Evolutionary conservation across 2,113 vertebrate genomes (phyloP).

Genomic region (Scopus umbretta): DNA sequence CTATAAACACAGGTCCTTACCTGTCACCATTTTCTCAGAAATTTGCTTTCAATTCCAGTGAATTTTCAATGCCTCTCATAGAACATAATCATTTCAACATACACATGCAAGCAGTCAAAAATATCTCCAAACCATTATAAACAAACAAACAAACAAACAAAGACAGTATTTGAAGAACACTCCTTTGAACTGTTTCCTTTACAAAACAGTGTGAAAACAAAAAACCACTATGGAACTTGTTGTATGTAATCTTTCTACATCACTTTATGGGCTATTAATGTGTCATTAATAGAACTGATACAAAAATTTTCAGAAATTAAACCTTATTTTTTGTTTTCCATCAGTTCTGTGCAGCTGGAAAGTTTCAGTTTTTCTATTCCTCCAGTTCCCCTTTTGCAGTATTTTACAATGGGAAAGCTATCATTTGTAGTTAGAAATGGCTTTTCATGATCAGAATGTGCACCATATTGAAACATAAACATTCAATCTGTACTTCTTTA

Average conservation of each 20-base stretch:
- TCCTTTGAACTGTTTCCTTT: background rate
- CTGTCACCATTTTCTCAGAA: background rate
- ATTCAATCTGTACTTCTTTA: background rate
- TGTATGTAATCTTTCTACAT: background rate
- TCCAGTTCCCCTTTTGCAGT: background rate
- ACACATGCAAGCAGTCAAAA: background rate
- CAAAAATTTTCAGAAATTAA: background rate
- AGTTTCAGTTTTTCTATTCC: background rate
- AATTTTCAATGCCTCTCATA: background rate
- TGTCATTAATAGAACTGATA: background rate
- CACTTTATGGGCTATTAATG: background rate
- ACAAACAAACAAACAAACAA: background rate
- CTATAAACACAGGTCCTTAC: background rate
- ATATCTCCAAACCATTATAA: background rate
- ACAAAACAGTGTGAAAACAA: background rate
- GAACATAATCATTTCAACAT: background rate
- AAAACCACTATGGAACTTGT: background rate
- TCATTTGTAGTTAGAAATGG: background rate
- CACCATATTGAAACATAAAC: background rate
- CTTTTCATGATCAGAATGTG: background rate
- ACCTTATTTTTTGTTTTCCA: background rate
- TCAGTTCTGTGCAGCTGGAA: background rate
- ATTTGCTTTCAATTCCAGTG: background rate
- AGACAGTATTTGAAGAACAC: background rate
- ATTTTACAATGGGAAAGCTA: background rate